Base-by-base conservation (phyloP, 92 coral and sea anemone species). In the Hydrozoanthus gracilis region DNA sequence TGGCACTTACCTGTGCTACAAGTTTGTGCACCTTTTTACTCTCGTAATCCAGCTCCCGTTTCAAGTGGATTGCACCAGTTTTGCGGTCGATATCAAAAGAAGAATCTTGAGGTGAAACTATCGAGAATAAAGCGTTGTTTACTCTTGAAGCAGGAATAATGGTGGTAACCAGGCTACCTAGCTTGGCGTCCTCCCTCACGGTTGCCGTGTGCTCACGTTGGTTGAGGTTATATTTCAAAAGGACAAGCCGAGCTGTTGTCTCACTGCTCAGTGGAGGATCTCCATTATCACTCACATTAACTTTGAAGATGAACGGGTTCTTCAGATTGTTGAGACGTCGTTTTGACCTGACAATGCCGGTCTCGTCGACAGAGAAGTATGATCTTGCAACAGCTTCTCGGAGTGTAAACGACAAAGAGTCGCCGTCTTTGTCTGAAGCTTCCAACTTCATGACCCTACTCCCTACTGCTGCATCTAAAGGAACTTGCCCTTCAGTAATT, bases 361-460 rank as follows among this genome's bases (percentile, higher is more conserved):
- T 44, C 3, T 84, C 18, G 74, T 88, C 87, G 45, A 97, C 83
- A 7, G 77, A 39, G 90, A 97, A 97, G 76, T 92, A 89, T 15
- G 77, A 71, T 3, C 85, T 85, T 47, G 91, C 95, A 8, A 60
- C 73, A 12, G 68, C 54, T 44, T 96, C 92, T 3, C 60, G 85
- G 80, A 95, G 92, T n/a, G 84, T 69, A 84, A 92, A 97, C 8
- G 74, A 72, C 12, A 97, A 70, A 69, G 35, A 77, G 80, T 97
- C 99, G 54, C 73, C 71, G 83, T 97, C 99, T n/a, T 79, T 87
- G 71, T 97, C 99, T 8, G 66, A 82, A 3, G 92, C 97, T 18
- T 74, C 77, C 1, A 97, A 79, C 86, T 82, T 79, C 91, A 93
- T 95, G 8, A 95, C 93, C 12, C 64, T 67, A 52, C 94, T 90